Base-by-base conservation (phyloP, 2,113 vertebrate genomes). In the Protobothrops mucrosquamatus region DNA sequence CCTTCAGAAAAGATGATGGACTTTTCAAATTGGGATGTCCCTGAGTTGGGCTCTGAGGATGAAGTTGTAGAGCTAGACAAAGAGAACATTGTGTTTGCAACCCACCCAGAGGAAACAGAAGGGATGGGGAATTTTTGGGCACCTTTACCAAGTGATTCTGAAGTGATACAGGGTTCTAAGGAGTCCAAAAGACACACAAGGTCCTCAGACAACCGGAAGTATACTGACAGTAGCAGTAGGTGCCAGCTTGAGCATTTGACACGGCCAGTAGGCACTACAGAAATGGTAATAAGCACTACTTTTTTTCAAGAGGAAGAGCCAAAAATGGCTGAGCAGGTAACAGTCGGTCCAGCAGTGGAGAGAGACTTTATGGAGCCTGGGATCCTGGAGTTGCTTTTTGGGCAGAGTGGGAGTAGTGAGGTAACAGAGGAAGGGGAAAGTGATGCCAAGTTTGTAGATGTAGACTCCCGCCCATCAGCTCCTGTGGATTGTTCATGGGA, bases 311-410 rank as follows among this genome's bases (percentile, higher is more conserved):
- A 52, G 61, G 91, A 90, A 46, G 56, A 90, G 0, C 3, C 54
- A 0, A 2, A 11, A 81, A 89, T 26, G 56, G 74, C 91, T 29
- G 22, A 0, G 48, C 52, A 94, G 64, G 61, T 56, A 87, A 89
- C 14, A 88, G 89, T 18, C 9, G 3, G 90, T 56, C 55, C 89
- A 10, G 91, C 56, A 11, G 69, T 22, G 46, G 93, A 91, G 56
- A 34, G 64, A n/a, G 61, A 29, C 10, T 2, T 94, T 55, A 89
- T 94, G 59, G 96, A 96, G 89, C 93, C 64, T 0, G 96, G 92
- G 95, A 95, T 95, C 57, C 91, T 94, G 81, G 94, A 94, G 43
- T 92, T 94, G 88, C 92, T 96, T 55, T 97, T 94, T 59, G 81
- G 6, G 92, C 1, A 89, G 0, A 4, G 26, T 90, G 88, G 93